These are phyloP conservation scores for Eubucco bourcierii DNA, from an alignment of 2,113 vertebrate genomes.

Conservation along the genomic window DNA sequence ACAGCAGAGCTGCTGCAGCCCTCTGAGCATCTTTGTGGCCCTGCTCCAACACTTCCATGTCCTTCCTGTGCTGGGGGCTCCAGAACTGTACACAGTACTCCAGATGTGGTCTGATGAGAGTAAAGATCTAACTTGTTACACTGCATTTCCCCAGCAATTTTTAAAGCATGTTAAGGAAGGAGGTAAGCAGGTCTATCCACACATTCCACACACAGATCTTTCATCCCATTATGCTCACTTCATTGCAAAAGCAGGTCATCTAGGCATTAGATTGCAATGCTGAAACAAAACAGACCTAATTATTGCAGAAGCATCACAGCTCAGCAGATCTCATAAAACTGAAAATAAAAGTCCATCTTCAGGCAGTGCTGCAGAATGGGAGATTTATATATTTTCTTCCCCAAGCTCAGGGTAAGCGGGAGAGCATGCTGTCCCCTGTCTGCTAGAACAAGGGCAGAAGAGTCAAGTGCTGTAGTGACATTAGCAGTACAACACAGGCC, in stretches of 20 bases:
- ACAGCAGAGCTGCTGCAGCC: too few species aligned
- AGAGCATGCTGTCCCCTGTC: neutral
- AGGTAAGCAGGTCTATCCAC: neutral
- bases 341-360: neutral
- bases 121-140: neutral
- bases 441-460: neutral
- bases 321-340: neutral
- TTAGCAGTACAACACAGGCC: neutral
- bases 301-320: neutral
- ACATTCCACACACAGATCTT: neutral
- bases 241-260: neutral
- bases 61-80: too few species aligned
- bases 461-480: neutral
- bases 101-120: too few species aligned
- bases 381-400: neutral
- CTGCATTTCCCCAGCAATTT: neutral
- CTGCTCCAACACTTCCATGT: too few species aligned
- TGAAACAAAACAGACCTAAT: neutral
- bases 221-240: neutral
- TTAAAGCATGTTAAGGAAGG: neutral
- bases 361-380: neutral
- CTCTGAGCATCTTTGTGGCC: too few species aligned
- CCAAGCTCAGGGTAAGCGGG: neutral
- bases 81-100: too few species aligned
- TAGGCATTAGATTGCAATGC: accelerated